These are phyloP conservation scores for Drosophila anomalata DNA, from an alignment of 2,888 invertebrate species.

Conservation along the genomic window DNA sequence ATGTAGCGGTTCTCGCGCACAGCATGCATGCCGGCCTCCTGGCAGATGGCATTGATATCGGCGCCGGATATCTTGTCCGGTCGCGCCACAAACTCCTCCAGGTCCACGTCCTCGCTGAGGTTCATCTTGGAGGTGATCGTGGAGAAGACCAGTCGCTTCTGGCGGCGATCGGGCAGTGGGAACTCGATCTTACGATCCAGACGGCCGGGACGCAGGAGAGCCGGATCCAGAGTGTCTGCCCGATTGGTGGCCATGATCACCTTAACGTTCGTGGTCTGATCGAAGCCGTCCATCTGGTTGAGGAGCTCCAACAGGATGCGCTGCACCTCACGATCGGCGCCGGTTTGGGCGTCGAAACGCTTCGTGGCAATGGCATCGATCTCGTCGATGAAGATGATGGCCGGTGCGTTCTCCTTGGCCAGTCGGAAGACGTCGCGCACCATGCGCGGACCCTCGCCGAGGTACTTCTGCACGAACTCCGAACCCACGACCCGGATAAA, in stretches of 20 bases:
- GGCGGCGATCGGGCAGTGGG: constrained; percentile 93
- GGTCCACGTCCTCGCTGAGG: constrained; percentile 98
- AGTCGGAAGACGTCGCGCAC: constrained; percentile 99
- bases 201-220: constrained; percentile 88
- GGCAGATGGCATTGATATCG: constrained; percentile 99
- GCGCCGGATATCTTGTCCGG: constrained; percentile 99
- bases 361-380: constrained; percentile 99
- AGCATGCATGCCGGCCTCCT: constrained; percentile 99
- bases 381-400: constrained; percentile 99
- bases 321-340: constrained; percentile 99
- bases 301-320: constrained; percentile 97
- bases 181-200: constrained; percentile 99
- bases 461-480: constrained; percentile 99
- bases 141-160: constrained; percentile 98
- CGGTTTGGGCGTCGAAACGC: constrained; percentile 99
- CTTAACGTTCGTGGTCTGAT: constrained; percentile 99
- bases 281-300: constrained; percentile 99
- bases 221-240: constrained; percentile 99
- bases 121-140: constrained; percentile 99
- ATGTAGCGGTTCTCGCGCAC: constrained; percentile 99
- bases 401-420: constrained; percentile 99
- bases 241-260: constrained; percentile 98
- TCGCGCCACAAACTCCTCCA: constrained; percentile 99
- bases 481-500: constrained; percentile 99
- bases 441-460: constrained; percentile 99